Conservation (phyloP, 2,113 vertebrate species). For the Eurystomus gularis region DNA sequence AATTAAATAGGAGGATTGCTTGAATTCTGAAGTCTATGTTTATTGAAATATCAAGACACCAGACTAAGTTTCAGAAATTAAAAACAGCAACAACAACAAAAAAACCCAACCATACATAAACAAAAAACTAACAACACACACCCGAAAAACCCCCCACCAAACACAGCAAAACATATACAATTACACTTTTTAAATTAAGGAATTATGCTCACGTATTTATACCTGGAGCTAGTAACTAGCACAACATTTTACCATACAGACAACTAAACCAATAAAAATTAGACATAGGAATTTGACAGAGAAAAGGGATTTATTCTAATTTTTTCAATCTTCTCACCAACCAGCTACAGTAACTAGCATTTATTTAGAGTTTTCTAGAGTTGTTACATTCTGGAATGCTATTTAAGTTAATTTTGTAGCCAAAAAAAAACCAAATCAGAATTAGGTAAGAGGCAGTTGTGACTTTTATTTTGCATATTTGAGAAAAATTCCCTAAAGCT, state of each 20-base stretch:
- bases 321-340: not conserved
- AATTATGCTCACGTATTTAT: not conserved
- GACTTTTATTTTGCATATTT: too few relatives aligned
- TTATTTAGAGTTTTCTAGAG: not conserved
- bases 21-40: not conserved
- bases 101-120: not conserved
- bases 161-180: not conserved
- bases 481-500: not conserved
- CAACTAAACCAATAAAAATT: not conserved
- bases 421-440: too few relatives aligned
- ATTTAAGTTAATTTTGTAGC: not conserved
- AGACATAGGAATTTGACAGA: not conserved
- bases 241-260: not conserved
- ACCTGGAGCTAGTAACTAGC: not conserved
- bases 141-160: accelerated
- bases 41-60: not conserved
- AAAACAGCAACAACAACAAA: too few relatives aligned
- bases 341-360: not conserved
- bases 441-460: too few relatives aligned
- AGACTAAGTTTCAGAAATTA: too few relatives aligned
- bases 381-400: not conserved
- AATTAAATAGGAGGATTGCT: not conserved
- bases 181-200: not conserved
- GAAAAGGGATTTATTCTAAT: not conserved
- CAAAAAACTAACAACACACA: not conserved